Conservation (phyloP, 2,113 vertebrate genomes). For the Muntiacus reevesi region DNA sequence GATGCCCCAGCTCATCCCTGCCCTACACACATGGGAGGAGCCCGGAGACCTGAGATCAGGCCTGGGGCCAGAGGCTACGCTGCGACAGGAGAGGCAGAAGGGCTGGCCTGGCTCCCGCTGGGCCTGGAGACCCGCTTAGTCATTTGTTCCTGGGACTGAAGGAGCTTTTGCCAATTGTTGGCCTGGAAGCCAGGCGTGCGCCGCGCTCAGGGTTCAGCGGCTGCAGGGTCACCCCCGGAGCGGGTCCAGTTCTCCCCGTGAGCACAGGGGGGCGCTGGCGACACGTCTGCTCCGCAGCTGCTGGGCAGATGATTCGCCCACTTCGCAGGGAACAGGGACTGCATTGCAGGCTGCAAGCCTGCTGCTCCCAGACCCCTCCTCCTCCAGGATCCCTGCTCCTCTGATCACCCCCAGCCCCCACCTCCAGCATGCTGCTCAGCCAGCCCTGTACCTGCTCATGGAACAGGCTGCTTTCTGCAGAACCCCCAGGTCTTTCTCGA, state of each 20-base stretch:
- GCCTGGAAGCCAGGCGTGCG: not conserved
- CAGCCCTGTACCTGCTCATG: not conserved
- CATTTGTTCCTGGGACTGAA: not conserved
- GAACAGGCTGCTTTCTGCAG: not conserved
- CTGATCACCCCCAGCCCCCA: not conserved
- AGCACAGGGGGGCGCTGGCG: slow-evolving; percentile 63
- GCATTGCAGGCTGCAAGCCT: slow-evolving; percentile 1
- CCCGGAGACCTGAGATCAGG: no score
- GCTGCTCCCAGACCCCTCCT: not conserved
- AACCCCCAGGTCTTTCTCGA: not conserved
- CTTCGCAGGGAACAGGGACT: slow-evolving; percentile 7
- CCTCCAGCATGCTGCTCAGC: not conserved
- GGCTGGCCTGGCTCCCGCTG: no score
- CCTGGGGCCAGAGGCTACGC: not conserved
- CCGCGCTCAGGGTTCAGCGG: not conserved
- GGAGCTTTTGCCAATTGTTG: not conserved
- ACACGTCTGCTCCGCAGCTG: not conserved
- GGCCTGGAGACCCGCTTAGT: not conserved
- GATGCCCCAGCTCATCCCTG: no score
- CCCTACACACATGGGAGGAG: accelerated
- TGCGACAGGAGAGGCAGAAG: not conserved
- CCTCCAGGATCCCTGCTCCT: not conserved
- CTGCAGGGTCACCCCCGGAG: not conserved
- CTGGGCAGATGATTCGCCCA: slow-evolving; percentile 22
- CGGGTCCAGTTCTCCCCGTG: slow-evolving; percentile 12